phyloP scores from a whole-genome alignment of 2,113 vertebrate genomes.

The Pomatostomus ruficeps region DNA sequence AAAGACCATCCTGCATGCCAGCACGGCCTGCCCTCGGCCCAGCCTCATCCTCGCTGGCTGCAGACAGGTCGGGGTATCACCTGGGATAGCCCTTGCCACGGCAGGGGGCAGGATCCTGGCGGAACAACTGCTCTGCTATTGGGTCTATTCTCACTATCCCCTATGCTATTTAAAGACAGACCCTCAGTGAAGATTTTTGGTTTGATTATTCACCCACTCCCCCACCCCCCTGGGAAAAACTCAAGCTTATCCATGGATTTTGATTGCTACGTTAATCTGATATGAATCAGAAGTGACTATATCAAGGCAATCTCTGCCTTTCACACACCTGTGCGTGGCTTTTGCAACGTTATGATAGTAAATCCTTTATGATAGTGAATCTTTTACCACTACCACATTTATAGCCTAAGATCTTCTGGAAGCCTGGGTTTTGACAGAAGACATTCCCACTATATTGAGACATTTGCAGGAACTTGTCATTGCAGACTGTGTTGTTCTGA shows the following conservation, averaged over 20 bases:
- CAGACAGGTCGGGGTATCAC: neutral
- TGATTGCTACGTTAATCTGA: neutral
- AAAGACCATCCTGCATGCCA: conserved; percentile 31
- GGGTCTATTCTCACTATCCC: neutral
- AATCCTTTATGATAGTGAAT: neutral
- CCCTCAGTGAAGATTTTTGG: neutral
- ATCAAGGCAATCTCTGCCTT: neutral
- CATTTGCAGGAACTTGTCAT: neutral
- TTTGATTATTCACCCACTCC: too few relatives aligned
- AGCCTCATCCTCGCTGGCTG: neutral
- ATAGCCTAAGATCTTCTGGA: neutral
- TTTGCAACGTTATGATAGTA: neutral
- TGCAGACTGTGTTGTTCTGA: neutral
- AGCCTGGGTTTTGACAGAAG: neutral
- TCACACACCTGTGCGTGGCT: neutral
- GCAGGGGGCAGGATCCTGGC: neutral
- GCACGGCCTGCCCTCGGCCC: neutral
- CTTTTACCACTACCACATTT: neutral
- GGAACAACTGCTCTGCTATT: neutral
- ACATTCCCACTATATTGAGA: neutral
- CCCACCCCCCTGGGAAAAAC: neutral
- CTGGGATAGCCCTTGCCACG: neutral
- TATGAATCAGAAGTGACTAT: neutral
- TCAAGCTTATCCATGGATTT: neutral
- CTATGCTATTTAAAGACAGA: neutral